A percentile compares a stretch with the other conserved stretches of the same genome.
These are phyloP conservation scores for Epinephelus awoara DNA, from an alignment of 2,797 vertebrate species.

Conservation along the genomic window DNA sequence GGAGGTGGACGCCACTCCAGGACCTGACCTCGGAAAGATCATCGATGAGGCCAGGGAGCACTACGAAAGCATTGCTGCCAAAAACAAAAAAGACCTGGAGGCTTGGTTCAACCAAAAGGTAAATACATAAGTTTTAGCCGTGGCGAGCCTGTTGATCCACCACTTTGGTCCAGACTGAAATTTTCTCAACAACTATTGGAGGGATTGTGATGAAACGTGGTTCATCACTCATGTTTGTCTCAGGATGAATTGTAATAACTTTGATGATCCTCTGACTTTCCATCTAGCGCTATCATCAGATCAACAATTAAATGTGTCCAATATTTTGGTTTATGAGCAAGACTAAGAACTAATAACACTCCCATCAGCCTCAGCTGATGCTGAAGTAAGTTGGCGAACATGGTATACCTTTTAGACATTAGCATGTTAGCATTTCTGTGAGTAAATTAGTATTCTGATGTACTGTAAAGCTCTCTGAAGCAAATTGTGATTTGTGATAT, in stretches of 20 bases:
- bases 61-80: conserved; percentile 87
- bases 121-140: not conserved
- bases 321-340: no score
- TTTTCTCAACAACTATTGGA: no score
- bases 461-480: no score
- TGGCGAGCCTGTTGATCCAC: not conserved
- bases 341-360: no score
- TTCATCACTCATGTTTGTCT: not conserved
- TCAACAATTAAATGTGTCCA: no score
- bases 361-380: no score
- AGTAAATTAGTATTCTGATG: no score
- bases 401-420: no score
- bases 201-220: not conserved
- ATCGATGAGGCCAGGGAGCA: conserved; percentile 89
- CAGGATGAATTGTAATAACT: not conserved
- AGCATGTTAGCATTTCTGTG: no score
- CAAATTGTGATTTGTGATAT: no score
- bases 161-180: not conserved
- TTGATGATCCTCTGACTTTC: no score
- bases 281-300: not conserved
- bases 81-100: conserved; percentile 88
- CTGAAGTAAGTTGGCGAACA: no score
- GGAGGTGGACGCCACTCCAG: conserved; percentile 87
- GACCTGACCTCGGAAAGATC: conserved; percentile 84
- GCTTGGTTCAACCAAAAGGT: conserved; percentile 91